Evolutionary conservation across 2,797 vertebrate genomes (phyloP).

Genomic region (Sebastes steindachneri): DNA sequence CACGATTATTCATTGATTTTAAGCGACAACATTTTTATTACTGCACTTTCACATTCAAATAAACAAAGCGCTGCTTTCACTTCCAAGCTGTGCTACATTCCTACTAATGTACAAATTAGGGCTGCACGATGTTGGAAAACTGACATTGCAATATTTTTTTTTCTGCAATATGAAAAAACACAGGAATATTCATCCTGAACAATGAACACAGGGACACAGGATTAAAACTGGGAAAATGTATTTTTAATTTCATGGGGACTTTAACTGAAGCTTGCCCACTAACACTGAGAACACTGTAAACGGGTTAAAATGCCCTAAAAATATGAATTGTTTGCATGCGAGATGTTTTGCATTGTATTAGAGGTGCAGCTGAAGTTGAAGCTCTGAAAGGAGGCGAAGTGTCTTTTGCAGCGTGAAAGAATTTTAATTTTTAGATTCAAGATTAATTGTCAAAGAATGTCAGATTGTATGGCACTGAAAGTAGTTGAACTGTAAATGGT

Average conservation of each 20-base stretch:
- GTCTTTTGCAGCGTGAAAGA: fast-evolving
- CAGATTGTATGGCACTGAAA: not conserved
- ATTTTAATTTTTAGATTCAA: not conserved
- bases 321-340: not conserved
- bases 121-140: too few relatives aligned
- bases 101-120: fast-evolving
- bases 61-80: fast-evolving
- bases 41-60: too few relatives aligned
- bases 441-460: not conserved
- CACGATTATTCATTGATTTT: too few relatives aligned
- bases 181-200: too few relatives aligned
- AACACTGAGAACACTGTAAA: too few relatives aligned
- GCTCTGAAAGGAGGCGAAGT: not conserved
- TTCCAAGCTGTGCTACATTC: too few relatives aligned
- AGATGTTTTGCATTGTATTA: not conserved
- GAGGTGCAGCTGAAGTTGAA: fast-evolving
- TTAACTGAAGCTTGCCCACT: too few relatives aligned
- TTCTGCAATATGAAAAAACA: too few relatives aligned
- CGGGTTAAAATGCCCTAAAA: not conserved
- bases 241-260: too few relatives aligned
- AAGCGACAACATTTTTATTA: fast-evolving
- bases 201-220: too few relatives aligned
- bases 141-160: too few relatives aligned
- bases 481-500: not conserved
- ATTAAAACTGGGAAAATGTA: too few relatives aligned